Evolutionary conservation across 2,888 invertebrate genomes (phyloP).

Genomic region (Torymus texanus): DNA sequence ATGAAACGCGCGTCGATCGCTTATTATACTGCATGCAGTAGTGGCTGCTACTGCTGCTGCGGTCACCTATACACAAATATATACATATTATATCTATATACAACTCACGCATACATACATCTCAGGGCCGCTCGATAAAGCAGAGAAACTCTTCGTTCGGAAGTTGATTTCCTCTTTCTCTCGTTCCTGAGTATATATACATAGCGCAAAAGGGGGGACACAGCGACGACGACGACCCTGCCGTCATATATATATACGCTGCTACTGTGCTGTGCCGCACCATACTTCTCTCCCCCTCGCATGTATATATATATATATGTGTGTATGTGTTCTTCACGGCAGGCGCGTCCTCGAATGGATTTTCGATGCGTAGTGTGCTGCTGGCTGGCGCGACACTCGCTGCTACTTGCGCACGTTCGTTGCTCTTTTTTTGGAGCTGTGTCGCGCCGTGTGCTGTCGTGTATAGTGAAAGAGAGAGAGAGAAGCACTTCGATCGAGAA

Average conservation of each 20-base stretch:
- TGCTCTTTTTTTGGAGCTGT: conserved; percentile 27
- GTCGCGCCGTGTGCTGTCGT: not conserved
- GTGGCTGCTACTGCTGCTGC: not conserved
- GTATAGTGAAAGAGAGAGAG: not conserved
- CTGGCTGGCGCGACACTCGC: too few relatives aligned
- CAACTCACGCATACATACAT: not conserved
- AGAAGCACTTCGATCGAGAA: not conserved
- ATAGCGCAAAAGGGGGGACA: too few relatives aligned
- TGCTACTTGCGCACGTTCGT: not conserved
- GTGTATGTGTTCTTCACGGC: not conserved
- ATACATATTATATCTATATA: not conserved
- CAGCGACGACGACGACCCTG: not conserved
- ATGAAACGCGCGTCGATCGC: too few relatives aligned
- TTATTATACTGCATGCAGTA: too few relatives aligned
- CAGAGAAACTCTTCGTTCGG: conserved; percentile 22
- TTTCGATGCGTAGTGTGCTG: conserved; percentile 28
- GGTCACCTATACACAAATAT: not conserved
- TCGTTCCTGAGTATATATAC: too few relatives aligned
- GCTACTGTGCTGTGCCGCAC: too few relatives aligned
- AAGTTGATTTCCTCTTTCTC: conserved; percentile 39
- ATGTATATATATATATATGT: not conserved
- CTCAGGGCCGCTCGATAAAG: conserved; percentile 27
- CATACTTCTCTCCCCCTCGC: not conserved
- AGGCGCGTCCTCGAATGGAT: conserved; percentile 32
- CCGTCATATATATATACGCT: not conserved